Percentiles rank a stretch among this genome's conserved stretches.
Conservation (phyloP, 2,888 invertebrate species). For the Nomada fucata region DNA sequence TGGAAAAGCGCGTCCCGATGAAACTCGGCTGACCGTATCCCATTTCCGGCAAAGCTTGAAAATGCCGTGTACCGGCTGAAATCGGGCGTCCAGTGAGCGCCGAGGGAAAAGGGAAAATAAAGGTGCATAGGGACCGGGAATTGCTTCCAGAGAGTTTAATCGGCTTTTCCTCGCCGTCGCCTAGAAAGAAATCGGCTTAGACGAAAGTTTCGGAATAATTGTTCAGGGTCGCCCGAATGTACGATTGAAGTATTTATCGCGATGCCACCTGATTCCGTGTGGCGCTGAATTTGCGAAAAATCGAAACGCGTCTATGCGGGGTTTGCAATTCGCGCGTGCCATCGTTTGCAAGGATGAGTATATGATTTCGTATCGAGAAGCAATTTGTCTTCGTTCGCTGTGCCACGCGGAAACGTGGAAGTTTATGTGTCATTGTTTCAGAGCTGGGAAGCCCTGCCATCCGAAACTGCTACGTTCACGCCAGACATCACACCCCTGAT, state of each 20-base stretch:
- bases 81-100: not conserved
- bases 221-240: not conserved
- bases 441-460: constrained; percentile 97
- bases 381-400: not conserved
- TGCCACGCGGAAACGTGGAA: not conserved
- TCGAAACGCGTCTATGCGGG: no score
- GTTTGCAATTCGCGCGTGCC: no score
- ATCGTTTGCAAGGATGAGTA: no score
- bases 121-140: constrained; percentile 31
- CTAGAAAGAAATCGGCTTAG: constrained; percentile 58
- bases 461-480: constrained; percentile 97
- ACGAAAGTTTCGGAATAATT: constrained; percentile 53
- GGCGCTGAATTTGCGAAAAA: not conserved
- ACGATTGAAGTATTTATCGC: not conserved
- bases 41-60: constrained; percentile 19
- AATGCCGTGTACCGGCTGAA: constrained; percentile 5
- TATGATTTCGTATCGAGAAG: not conserved
- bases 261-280: not conserved
- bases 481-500: constrained; percentile 99
- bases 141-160: constrained; percentile 56
- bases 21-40: constrained; percentile 22
- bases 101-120: constrained; percentile 10
- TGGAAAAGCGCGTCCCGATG: constrained; percentile 19
- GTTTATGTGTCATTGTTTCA: constrained; percentile 81
- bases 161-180: constrained; percentile 49